A percentile compares a stretch with the other conserved stretches of the same genome.
These are phyloP conservation scores for Philotrypesis tridentata DNA, from an alignment of 1,140 invertebrate genomes.

Conservation along the genomic window DNA sequence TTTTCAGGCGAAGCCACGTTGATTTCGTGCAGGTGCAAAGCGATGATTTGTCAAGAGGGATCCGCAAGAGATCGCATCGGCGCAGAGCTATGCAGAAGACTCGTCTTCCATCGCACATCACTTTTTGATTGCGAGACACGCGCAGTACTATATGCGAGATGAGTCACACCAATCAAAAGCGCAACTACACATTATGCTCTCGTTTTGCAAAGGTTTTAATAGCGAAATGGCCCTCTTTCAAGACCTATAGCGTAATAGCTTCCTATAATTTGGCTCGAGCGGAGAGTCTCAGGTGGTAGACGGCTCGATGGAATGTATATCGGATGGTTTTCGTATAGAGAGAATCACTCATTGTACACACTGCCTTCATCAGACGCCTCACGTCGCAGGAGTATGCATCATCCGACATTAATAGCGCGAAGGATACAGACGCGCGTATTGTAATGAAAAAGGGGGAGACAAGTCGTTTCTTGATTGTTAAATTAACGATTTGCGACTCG, in stretches of 20 bases:
- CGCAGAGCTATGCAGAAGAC: background rate
- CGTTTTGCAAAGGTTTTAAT: background rate
- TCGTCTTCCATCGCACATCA: background rate
- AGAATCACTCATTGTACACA: background rate
- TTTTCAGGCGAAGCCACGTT: slow-evolving; percentile 66
- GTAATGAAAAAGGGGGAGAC: background rate
- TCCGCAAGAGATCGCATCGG: background rate
- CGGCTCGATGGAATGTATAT: background rate
- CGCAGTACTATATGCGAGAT: background rate
- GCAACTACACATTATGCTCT: too few species aligned
- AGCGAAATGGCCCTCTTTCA: background rate
- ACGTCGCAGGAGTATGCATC: background rate
- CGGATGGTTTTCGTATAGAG: background rate
- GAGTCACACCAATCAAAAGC: background rate
- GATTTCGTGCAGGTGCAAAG: slow-evolving; percentile 53
- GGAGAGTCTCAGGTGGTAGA: background rate
- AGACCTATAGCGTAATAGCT: background rate
- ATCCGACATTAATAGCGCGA: background rate
- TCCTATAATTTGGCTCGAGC: background rate
- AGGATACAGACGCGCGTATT: background rate
- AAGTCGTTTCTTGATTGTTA: slow-evolving; percentile 31
- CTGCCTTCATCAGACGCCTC: slow-evolving; percentile 6
- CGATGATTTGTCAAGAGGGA: background rate
- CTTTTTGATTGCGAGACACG: background rate
- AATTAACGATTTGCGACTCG: slow-evolving; percentile 21